Conservation (phyloP, 2,888 invertebrate genomes). For the Caradrina kadenii region DNA sequence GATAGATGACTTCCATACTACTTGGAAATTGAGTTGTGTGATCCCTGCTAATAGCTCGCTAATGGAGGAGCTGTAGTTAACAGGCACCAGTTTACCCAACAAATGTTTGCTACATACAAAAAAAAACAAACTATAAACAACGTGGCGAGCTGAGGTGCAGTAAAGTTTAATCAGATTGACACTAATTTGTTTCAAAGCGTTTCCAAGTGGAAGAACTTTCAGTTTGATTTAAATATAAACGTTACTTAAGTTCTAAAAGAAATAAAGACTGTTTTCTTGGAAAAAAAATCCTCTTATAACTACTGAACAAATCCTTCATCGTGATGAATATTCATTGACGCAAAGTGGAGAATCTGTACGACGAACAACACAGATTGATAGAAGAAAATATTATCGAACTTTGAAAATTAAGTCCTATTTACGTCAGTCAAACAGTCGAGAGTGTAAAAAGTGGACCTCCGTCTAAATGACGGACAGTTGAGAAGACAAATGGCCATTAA, state of each 20-base stretch:
- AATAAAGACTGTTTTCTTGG: slow-evolving; percentile 48
- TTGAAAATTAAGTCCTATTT: slow-evolving; percentile 63
- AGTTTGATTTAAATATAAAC: slow-evolving; percentile 47
- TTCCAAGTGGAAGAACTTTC: slow-evolving; percentile 42
- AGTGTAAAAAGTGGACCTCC: slow-evolving; percentile 70
- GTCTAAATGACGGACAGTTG: slow-evolving; percentile 72
- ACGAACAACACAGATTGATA: slow-evolving; percentile 3
- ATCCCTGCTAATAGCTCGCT: slow-evolving; percentile 32
- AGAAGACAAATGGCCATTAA: slow-evolving; percentile 76
- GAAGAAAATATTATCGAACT: slow-evolving; percentile 13
- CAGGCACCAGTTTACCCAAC: slow-evolving; percentile 14
- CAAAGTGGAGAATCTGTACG: slow-evolving; percentile 2
- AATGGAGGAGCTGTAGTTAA: slow-evolving; percentile 26
- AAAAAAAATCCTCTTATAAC: slow-evolving; percentile 45
- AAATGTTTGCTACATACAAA: slow-evolving; percentile 30
- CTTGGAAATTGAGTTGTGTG: slow-evolving; percentile 45
- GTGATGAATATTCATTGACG: slow-evolving; percentile 44
- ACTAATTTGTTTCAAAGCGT: slow-evolving; percentile 55
- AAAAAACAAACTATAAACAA: slow-evolving; percentile 38
- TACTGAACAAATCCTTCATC: slow-evolving; percentile 45
- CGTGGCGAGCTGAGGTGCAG: slow-evolving; percentile 26
- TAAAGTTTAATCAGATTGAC: slow-evolving; percentile 48
- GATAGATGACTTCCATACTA: slow-evolving; percentile 69
- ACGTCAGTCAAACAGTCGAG: slow-evolving; percentile 64
- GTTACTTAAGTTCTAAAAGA: slow-evolving; percentile 36